These are phyloP conservation scores for Brachionus koreanus DNA, from an alignment of 1,140 invertebrate genomes.

Conservation along the genomic window DNA sequence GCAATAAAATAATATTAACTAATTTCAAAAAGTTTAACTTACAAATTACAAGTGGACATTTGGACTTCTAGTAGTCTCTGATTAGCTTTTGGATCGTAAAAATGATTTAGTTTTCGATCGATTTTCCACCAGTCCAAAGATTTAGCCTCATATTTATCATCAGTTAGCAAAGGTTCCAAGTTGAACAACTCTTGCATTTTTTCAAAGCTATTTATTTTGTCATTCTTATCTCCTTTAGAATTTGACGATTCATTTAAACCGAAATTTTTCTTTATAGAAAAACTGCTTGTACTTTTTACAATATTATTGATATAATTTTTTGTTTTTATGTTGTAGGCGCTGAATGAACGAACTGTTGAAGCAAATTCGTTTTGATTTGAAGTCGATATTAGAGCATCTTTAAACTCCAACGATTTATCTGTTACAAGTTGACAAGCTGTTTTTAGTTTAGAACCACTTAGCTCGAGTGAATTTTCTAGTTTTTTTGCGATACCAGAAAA, in stretches of 20 bases:
- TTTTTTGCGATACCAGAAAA: neutral
- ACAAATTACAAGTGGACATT: constrained; percentile 62
- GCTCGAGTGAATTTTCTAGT: neutral
- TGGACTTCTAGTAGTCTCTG: constrained; percentile 48
- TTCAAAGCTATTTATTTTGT: neutral
- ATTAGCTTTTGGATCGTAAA: neutral
- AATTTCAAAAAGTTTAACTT: no score
- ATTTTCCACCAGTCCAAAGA: neutral
- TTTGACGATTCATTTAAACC: neutral
- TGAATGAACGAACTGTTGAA: neutral
- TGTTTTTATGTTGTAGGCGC: neutral
- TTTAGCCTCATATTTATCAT: neutral
- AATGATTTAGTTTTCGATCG: neutral
- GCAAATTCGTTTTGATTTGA: constrained; percentile 12
- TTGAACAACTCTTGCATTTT: neutral
- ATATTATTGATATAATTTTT: neutral
- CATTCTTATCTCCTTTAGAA: neutral
- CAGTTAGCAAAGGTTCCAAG: neutral
- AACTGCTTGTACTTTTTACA: constrained; percentile 33
- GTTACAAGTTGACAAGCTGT: neutral
- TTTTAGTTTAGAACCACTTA: neutral
- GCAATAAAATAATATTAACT: no score
- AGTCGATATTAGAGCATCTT: neutral
- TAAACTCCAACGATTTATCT: constrained; percentile 15
- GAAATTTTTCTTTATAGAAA: neutral